Base-by-base conservation (phyloP, 2,888 invertebrate genomes). In the Drosophila ezoana region DNA sequence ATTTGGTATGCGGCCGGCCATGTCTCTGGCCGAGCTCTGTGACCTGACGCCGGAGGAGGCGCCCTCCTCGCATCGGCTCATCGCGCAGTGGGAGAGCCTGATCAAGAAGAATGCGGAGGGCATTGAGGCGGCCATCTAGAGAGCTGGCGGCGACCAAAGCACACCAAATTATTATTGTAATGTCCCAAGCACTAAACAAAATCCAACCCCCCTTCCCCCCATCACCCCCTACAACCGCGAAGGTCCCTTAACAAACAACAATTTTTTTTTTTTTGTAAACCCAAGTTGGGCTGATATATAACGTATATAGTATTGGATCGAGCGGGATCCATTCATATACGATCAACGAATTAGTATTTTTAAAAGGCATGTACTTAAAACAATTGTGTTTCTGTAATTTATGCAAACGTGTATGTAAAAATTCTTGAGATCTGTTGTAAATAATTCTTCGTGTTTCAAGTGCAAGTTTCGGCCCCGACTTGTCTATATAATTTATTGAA, bases 71-170 rank as follows among this genome's bases (percentile, higher is more conserved):
- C 94, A 94, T 70, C 93, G 94, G 45, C 93, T 97, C 71, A 96
- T 97, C 87, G 96, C 95, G 77, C 95, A 96, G 91, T 97, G 96
- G 95, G 97, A 97, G 92, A 96, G 94, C 69, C 93, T 96, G 79
- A 97, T 96, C 78, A 95, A 95, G 82, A 94, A 94, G 75, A 90
- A 91, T 61, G 88, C 90, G 48, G 83, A 83, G 51, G 77, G 70
- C 16, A 65, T 78, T 9, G 89, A 88, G 64, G 78, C 78, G 65
- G 84, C 63, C 47, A 74, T 88, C 32, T 83, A 72, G 52, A 65
- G 14, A 10, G 35, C 18, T 10, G 43, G 59, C 43, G 33, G 38
- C 23, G 51, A 60, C 59, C 43, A 63, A 78, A 87, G 68, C 76
- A 87, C 72, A 89, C 89, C 89, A 89, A 83, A 87, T 87, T 81